Evolutionary conservation across 92 coral and sea anemone genomes (phyloP), one percentile per base, ranked within the genome.

Genomic region (Zoanthus sociatus): DNA sequence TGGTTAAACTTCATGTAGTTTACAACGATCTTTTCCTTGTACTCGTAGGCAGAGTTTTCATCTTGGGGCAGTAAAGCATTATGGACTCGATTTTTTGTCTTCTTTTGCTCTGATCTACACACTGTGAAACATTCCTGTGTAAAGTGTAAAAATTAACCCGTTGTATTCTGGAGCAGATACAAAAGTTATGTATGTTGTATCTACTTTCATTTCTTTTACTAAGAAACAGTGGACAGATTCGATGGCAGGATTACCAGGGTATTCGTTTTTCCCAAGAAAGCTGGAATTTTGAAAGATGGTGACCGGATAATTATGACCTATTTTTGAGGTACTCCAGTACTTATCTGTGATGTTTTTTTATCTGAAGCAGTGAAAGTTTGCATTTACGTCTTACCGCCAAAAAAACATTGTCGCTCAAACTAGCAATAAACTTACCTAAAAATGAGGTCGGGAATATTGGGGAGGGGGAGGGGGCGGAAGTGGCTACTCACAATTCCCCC

Each of bases 101-200:
- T 89, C n/a, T 90, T 87, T 81, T 94, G 98, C 71, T 95, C 96
- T 30, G 87, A 75, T 77, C 92, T 92, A 86, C 96, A 76, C 21
- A 92, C 94, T 50, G 92, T 78, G 82, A 95, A 95, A 68, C 98
- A 95, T 77, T 95, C 98, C 98, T 95, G 91, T 14, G 15, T 16
- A 21, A 47, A 21, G 77, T 56, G 18, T 58, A 14, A 58, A 11
- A 58, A 13, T 58, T 17, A 13, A 6, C 3, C 14, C 17, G 14
- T 20, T 13, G 55, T 50, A 7, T 50, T 50, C 12, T 50, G 9
- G 55, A 50, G 42, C 42, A 2, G 42, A 5, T 50, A 7, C 12
- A 50, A 50, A 50, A 50, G 55, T 11, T 9, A 50, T 50, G 7
- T 7, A 50, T 50, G 12, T 7, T 50, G 55, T 5, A 7, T 50